Base-by-base conservation (phyloP, 2,888 invertebrate species). In the Tenthredo livida region DNA sequence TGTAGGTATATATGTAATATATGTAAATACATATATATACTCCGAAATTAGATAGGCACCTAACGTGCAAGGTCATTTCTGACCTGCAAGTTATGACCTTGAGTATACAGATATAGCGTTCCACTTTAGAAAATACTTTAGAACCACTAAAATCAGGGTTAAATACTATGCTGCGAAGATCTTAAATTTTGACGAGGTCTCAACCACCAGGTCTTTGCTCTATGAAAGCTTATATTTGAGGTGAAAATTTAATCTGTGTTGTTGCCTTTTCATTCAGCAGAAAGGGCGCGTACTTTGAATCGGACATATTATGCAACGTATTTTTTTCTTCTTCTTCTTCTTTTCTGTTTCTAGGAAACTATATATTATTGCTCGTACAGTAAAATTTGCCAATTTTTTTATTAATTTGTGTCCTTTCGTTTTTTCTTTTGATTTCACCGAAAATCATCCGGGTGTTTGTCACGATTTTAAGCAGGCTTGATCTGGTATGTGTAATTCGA, bases 81-180 rank as follows among this genome's bases (percentile, higher is more conserved):
- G 50, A 77, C 77, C 50, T 77, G 77, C 77, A 77, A 77, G 77
- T 77, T 77, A 77, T 54, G 77, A 77, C 77, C 77, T 54, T 77
- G 77, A 29, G 9, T 50, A 29, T 54, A 77, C 77, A 77, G 77
- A 77, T 54, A 54, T 77, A 77, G 77, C 77, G 54, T 77, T 77
- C 77, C 77, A 54, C 77, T 77, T 54, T 40, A 54, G 77, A 33
- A 54, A 73, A 73, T 73, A 73, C 25, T 73, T 47, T 21, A 40
- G 73, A 73, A 73, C 40, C 54, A 29, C 40, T 54, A n/a, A 21
- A 77, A 77, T 77, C 77, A 40, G 77, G 54, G 77, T 17, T 50
- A 21, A n/a, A n/a, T 25, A n/a, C n/a, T 2, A 54, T n/a, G 7
- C 17, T 2, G 54, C n/a, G n/a, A 54, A 33, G 17, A 33, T 25